These are phyloP conservation scores for Heliconius congener DNA, from an alignment of 1,140 invertebrate species.

Conservation along the genomic window DNA sequence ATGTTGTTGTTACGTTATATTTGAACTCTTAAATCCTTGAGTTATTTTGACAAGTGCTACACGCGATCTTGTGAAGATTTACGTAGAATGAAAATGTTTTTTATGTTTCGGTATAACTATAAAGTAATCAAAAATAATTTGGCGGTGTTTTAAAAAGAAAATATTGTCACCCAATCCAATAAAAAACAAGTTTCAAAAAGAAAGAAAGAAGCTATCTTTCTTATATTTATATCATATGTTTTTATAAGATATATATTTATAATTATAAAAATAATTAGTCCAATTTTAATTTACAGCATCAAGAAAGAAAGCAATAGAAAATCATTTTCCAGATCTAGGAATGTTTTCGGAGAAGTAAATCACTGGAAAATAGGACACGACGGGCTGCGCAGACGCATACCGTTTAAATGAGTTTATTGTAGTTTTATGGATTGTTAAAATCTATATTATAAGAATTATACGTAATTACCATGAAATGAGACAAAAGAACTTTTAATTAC, in stretches of 20 bases:
- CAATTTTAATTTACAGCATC: neutral
- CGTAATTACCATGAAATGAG: too few species aligned
- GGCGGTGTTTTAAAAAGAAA: neutral
- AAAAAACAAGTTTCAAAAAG: neutral
- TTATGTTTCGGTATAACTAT: neutral
- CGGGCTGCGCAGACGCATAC: constrained; percentile 28
- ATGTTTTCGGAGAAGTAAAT: constrained; percentile 61
- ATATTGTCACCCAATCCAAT: neutral
- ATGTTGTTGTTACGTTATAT: constrained; percentile 20
- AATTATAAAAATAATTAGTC: neutral
- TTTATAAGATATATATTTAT: neutral
- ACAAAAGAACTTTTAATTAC: too few species aligned
- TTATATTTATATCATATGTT: neutral
- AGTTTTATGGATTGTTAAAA: too few species aligned
- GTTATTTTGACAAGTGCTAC: constrained; percentile 34
- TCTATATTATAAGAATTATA: too few species aligned
- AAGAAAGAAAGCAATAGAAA: neutral
- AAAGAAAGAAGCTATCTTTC: neutral
- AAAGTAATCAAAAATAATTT: neutral
- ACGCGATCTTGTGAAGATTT: constrained; percentile 21
- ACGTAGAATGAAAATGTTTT: constrained; percentile 15
- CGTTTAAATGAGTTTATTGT: neutral
- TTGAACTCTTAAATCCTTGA: constrained; percentile 37
- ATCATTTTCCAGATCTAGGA: constrained; percentile 39
- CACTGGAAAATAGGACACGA: constrained; percentile 56